Percentiles rank a stretch among this genome's conserved stretches.
These are phyloP conservation scores for Lasioglossum marginatum DNA, from an alignment of 2,888 invertebrate species.

Conservation along the genomic window DNA sequence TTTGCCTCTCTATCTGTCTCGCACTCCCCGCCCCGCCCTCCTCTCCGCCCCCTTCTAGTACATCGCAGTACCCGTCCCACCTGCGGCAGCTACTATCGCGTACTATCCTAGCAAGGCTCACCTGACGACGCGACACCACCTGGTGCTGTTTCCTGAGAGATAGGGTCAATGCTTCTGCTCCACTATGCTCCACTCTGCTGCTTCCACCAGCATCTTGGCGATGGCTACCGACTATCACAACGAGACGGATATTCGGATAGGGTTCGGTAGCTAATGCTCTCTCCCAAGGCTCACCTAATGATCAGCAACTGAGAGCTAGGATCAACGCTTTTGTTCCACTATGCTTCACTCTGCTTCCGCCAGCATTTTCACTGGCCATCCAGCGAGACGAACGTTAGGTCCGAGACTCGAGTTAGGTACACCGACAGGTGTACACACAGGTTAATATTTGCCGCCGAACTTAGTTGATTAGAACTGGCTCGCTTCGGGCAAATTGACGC, in stretches of 20 bases:
- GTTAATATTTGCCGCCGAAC: neutral
- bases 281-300: neutral
- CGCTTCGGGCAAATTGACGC: neutral
- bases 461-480: neutral
- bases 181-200: neutral
- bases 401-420: neutral
- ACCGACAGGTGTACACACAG: neutral
- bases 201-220: slow-evolving; percentile 7
- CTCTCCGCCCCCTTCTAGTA: neutral
- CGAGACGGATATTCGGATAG: neutral
- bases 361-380: neutral
- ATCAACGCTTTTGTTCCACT: neutral
- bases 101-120: neutral
- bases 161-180: slow-evolving; percentile 55
- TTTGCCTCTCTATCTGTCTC: slow-evolving; percentile 21
- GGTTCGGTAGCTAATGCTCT: neutral
- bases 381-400: neutral
- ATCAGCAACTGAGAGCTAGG: neutral
- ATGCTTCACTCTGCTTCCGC: neutral
- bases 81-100: neutral
- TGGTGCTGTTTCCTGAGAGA: slow-evolving; percentile 42
- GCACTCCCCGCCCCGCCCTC: neutral
- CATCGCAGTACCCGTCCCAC: neutral
- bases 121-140: slow-evolving; percentile 42
- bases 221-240: neutral